Evolutionary conservation across 2,113 vertebrate species (phyloP).

Genomic region (Sporophila hypoxantha): DNA sequence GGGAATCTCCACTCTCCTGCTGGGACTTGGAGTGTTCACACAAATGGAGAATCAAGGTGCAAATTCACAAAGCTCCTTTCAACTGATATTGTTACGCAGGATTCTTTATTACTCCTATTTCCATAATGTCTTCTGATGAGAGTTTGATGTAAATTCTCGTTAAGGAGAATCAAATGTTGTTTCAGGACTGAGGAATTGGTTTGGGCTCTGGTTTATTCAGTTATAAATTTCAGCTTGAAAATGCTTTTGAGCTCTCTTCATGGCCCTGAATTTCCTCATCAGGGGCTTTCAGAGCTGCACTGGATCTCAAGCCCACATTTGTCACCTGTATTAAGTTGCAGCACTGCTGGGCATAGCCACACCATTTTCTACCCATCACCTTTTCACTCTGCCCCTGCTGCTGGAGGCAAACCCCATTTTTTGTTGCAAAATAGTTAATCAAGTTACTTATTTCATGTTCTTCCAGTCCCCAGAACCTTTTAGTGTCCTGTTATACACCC

Average conservation of each 20-base stretch:
- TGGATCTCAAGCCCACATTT: rapidly evolving
- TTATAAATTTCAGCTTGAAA: neutral
- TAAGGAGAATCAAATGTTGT: neutral
- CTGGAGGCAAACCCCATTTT: neutral
- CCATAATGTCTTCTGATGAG: neutral
- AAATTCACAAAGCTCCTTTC: neutral
- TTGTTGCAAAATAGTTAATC: neutral
- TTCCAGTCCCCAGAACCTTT: neutral
- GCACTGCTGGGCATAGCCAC: neutral
- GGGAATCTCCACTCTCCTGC: neutral
- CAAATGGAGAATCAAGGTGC: neutral
- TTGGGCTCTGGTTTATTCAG: neutral
- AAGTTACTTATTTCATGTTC: neutral
- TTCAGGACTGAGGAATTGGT: neutral
- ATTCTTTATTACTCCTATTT: neutral
- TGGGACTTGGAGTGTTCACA: neutral
- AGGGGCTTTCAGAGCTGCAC: neutral
- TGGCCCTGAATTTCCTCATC: neutral
- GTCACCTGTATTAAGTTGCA: neutral
- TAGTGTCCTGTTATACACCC: neutral
- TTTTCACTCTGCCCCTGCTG: neutral
- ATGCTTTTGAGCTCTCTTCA: neutral
- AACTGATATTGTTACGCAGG: neutral
- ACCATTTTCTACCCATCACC: neutral
- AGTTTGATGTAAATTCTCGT: neutral